Evolutionary conservation across 2,113 vertebrate genomes (phyloP).

Genomic region (Fukomys damarensis): DNA sequence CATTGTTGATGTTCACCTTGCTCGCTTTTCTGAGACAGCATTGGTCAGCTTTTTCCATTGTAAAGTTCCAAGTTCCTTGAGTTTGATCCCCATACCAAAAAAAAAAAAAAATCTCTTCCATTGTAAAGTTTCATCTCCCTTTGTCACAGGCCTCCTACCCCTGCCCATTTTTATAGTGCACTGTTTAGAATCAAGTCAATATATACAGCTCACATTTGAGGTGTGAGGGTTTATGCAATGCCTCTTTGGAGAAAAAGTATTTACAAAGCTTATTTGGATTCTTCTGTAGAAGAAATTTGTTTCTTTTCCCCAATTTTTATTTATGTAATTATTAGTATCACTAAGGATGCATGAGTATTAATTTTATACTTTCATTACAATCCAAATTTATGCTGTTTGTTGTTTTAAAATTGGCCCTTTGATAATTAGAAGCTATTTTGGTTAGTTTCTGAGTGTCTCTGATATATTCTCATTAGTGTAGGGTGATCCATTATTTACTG

Average conservation of each 20-base stretch:
- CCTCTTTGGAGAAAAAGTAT: neutral
- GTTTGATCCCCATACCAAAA: too few species aligned
- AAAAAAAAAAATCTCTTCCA: too few species aligned
- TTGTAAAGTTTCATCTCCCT: neutral
- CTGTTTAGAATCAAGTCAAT: neutral
- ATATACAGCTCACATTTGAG: neutral
- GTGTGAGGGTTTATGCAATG: neutral
- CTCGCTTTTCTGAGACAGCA: neutral
- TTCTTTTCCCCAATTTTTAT: neutral
- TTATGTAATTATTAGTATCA: neutral
- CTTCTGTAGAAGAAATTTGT: neutral
- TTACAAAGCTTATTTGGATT: neutral
- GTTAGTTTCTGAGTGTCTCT: neutral
- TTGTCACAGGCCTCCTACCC: neutral
- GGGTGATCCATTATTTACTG: neutral
- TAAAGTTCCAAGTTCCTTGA: too few species aligned
- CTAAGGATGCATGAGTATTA: neutral
- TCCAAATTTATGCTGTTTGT: neutral
- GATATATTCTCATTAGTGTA: neutral
- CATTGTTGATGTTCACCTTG: too few species aligned
- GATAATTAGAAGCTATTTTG: neutral
- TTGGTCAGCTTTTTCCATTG: neutral
- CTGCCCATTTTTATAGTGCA: neutral
- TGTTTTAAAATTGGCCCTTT: neutral
- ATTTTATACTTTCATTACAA: neutral